Base-by-base conservation (phyloP, 1,140 invertebrate species). In the Scaptomyza hsui region DNA sequence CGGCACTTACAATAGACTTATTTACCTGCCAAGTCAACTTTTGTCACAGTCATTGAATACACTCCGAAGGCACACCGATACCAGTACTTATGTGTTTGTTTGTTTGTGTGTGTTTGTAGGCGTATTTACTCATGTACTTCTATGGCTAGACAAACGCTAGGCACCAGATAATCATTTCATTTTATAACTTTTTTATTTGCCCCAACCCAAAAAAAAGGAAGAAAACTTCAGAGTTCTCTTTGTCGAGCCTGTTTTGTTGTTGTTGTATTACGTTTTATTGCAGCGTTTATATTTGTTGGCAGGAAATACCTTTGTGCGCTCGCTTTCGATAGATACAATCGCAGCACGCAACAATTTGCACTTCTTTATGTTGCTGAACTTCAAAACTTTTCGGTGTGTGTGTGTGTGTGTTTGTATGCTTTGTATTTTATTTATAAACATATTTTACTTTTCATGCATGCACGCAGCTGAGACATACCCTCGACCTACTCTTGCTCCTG, bases 391-490 rank as follows among this genome's bases (percentile, higher is more conserved):
- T 29, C 26, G 26, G 37, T 53, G 65, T 45, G 32, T 7, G 41
- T 35, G 59, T 48, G 42, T 60, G 49, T 55, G n/a, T n/a, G n/a
- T n/a, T n/a, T n/a, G n/a, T 77, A 24, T 55, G 39, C 47, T 21
- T 64, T 65, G 70, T 70, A 73, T 64, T 83, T 86, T 86, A 81
- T 81, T 86, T 86, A 78, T 75, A 86, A 88, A 82, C 82, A 88
- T 88, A 88, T 88, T 88, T 88, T 88, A 88, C 81, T 56, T 85
- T 86, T 86, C 81, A 86, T 85, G 81, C 81, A 81, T 86, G 77
- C 73, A 62, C 65, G 62, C 65, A 69, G 39, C 56, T 82, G 70
- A 37, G n/a, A 51, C 51, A 52, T 42, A 44, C 26, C 24, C 32
- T 24, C 24, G 32, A 15, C 47, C 18, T 3, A 15, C 2, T 16